phyloP scores from a whole-genome alignment of 2,888 invertebrate genomes.

The Pegoplata infirma region DNA sequence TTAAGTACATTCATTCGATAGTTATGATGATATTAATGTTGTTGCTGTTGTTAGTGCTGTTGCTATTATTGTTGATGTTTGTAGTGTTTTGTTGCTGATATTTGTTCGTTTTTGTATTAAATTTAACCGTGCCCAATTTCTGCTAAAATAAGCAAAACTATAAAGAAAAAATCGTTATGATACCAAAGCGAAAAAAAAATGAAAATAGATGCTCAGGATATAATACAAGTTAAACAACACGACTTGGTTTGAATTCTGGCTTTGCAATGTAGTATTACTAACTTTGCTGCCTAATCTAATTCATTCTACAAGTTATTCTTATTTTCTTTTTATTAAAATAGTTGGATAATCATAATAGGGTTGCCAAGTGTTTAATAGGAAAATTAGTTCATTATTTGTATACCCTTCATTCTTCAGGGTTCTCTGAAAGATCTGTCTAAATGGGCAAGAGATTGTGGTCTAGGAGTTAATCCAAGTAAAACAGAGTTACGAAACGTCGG shows the following conservation, averaged over 20 bases:
- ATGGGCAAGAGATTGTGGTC: too few relatives aligned
- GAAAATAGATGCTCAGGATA: constrained; percentile 58
- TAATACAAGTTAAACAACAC: constrained; percentile 57
- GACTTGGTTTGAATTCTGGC: constrained; percentile 51
- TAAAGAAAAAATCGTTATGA: constrained; percentile 2
- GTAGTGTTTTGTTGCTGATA: too few relatives aligned
- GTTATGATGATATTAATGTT: constrained; percentile 61
- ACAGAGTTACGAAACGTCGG: too few relatives aligned
- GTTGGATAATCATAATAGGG: not conserved
- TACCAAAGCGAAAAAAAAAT: constrained; percentile 10
- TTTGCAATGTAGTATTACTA: constrained; percentile 26
- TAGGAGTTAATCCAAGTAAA: too few relatives aligned
- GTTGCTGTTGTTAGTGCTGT: constrained; percentile 26
- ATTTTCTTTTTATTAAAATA: constrained; percentile 34
- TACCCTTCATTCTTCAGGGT: too few relatives aligned
- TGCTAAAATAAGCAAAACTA: constrained; percentile 53
- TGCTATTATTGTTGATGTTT: constrained; percentile 6
- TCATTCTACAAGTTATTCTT: constrained; percentile 48
- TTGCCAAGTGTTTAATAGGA: not conserved
- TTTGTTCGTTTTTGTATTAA: constrained; percentile 7
- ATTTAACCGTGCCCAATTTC: constrained; percentile 57
- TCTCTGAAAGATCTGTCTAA: too few relatives aligned
- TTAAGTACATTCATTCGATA: constrained; percentile 58
- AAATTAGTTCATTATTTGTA: too few relatives aligned
- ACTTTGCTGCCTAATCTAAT: constrained; percentile 59